These are phyloP conservation scores for Decapterus maruadsi DNA, from an alignment of 2,797 vertebrate species.

Conservation along the genomic window DNA sequence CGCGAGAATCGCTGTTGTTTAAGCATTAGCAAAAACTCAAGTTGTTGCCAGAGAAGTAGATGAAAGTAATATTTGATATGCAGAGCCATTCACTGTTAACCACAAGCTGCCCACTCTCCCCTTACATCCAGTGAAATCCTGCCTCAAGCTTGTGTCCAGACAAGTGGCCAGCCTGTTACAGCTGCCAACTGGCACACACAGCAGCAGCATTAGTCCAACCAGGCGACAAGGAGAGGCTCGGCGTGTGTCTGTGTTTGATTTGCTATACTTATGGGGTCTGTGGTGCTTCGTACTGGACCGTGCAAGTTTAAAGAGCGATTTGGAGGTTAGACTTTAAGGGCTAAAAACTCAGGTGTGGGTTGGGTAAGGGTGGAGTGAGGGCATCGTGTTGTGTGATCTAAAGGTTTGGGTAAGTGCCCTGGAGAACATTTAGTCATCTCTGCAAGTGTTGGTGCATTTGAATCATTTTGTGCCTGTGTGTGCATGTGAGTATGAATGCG, in stretches of 20 bases:
- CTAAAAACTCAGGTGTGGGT: not conserved
- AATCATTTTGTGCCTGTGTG: conserved; percentile 32
- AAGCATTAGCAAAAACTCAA: conserved; percentile 52
- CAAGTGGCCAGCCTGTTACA: conserved; percentile 54
- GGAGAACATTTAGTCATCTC: not conserved
- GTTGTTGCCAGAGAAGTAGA: conserved; percentile 64
- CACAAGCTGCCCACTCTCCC: conserved; percentile 59
- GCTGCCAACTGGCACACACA: conserved; percentile 70
- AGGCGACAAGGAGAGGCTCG: conserved; percentile 44
- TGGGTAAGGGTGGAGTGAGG: not conserved
- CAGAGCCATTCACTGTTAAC: conserved; percentile 70
- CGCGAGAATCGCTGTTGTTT: conserved; percentile 47
- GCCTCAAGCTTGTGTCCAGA: conserved; percentile 71
- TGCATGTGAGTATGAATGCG: not conserved
- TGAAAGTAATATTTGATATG: conserved; percentile 72
- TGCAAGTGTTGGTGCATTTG: conserved; percentile 17
- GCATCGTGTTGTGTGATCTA: not conserved
- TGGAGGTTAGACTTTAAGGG: too few relatives aligned
- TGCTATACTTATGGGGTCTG: too few relatives aligned
- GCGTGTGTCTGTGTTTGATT: not conserved
- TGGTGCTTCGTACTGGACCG: not conserved
- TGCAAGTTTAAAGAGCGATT: too few relatives aligned
- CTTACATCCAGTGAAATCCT: conserved; percentile 65
- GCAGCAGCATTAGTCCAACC: conserved; percentile 61
- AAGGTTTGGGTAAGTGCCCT: not conserved